Evolutionary conservation across 23 tunicate species (phyloP).

Genomic region (Botrylloides violaceus): DNA sequence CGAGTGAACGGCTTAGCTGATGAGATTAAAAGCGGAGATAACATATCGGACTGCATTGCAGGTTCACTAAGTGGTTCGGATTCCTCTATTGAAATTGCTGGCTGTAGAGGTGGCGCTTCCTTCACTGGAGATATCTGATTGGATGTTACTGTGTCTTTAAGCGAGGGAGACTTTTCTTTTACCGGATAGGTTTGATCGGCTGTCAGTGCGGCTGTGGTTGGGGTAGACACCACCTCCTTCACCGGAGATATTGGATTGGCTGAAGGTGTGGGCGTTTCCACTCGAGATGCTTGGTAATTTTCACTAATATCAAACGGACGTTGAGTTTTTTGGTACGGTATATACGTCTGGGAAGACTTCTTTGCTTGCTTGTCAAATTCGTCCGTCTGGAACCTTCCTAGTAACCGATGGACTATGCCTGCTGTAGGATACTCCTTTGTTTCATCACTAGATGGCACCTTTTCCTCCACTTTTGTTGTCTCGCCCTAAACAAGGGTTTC

Average conservation of each 20-base stretch:
- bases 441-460: background rate
- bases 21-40: constrained; percentile 18
- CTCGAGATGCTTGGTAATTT: too few relatives aligned
- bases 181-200: too few relatives aligned
- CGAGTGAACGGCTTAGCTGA: constrained; percentile 23
- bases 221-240: background rate
- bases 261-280: too few relatives aligned
- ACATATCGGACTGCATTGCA: constrained; percentile 9
- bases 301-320: background rate
- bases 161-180: too few relatives aligned
- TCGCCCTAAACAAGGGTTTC: too few relatives aligned
- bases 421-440: constrained; percentile 17
- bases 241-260: too few relatives aligned
- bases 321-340: constrained; percentile 13
- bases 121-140: too few relatives aligned
- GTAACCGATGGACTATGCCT: constrained; percentile 16
- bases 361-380: background rate
- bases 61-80: background rate
- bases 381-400: constrained; percentile 17
- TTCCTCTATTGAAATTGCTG: background rate
- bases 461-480: too few relatives aligned
- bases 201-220: too few relatives aligned
- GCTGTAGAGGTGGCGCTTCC: too few relatives aligned
- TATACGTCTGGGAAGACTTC: background rate
- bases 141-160: too few relatives aligned